These are phyloP conservation scores for Diarsia rubi DNA, from an alignment of 2,888 invertebrate species.

Conservation along the genomic window DNA sequence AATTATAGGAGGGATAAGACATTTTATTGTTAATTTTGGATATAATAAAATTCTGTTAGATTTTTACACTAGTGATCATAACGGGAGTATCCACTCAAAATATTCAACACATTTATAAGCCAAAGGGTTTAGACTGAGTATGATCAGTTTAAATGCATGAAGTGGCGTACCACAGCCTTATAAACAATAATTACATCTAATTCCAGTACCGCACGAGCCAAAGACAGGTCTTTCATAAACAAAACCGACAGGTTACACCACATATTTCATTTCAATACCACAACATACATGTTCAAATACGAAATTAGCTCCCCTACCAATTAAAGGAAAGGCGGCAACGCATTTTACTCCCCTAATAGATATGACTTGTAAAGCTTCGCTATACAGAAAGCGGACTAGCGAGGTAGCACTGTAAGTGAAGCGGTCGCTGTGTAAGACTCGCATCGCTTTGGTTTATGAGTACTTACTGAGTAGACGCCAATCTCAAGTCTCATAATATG, in stretches of 20 bases:
- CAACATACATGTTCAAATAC: slow-evolving; percentile 36
- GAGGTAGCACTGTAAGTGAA: background rate
- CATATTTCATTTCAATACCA: slow-evolving; percentile 48
- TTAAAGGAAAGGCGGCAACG: slow-evolving; percentile 47
- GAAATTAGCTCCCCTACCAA: slow-evolving; percentile 54
- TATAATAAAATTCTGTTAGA: background rate
- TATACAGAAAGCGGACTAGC: background rate
- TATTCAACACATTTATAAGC: background rate
- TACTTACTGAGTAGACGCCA: too few species aligned
- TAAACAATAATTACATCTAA: slow-evolving; percentile 14
- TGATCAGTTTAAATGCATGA: too few species aligned
- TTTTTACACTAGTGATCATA: too few species aligned
- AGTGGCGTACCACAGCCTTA: background rate
- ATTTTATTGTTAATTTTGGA: too few species aligned
- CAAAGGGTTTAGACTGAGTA: background rate
- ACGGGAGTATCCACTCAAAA: background rate
- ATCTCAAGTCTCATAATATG: background rate
- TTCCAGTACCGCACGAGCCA: slow-evolving; percentile 3
- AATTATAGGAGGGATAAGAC: too few species aligned
- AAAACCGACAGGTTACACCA: slow-evolving; percentile 48
- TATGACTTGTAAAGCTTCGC: background rate
- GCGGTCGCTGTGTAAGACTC: background rate
- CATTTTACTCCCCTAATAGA: slow-evolving; percentile 37
- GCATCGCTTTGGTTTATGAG: background rate
- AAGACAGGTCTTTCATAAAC: slow-evolving; percentile 48